Evolutionary conservation across 2,797 vertebrate species (phyloP).

Genomic region (Rhinogobio ventralis): DNA sequence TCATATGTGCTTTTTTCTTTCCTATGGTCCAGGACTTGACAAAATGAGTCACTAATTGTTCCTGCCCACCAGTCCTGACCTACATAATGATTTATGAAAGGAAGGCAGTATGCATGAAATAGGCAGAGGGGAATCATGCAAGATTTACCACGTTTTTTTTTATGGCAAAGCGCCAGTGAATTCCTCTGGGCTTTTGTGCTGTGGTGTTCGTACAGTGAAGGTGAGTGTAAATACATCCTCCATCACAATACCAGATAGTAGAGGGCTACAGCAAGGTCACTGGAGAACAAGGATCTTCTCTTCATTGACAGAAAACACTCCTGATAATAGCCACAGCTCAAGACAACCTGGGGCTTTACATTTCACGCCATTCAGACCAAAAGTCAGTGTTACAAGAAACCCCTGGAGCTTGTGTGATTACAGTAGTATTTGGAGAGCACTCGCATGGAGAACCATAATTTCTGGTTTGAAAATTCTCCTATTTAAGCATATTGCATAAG

Average conservation of each 20-base stretch:
- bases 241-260: slow-evolving; percentile 58
- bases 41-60: slow-evolving; percentile 63
- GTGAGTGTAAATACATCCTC: slow-evolving; percentile 73
- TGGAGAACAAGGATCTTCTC: slow-evolving; percentile 54
- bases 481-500: slow-evolving; percentile 5
- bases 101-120: slow-evolving; percentile 52
- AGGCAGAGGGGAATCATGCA: slow-evolving; percentile 37
- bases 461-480: neutral
- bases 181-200: slow-evolving; percentile 63
- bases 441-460: slow-evolving; percentile 13
- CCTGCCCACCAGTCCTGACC: slow-evolving; percentile 61
- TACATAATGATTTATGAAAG: slow-evolving; percentile 64
- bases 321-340: neutral
- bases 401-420: neutral
- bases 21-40: slow-evolving; percentile 38
- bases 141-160: slow-evolving; percentile 39
- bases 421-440: slow-evolving; percentile 31
- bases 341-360: neutral
- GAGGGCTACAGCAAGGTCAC: slow-evolving; percentile 37
- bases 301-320: slow-evolving; percentile 44
- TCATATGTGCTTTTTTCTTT: neutral
- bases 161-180: slow-evolving; percentile 50
- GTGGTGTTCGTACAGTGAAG: slow-evolving; percentile 57
- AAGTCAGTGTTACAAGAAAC: neutral
- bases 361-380: neutral